Evolutionary conservation across 2,888 invertebrate genomes (phyloP), one percentile per base, ranked within the genome.

Genomic region (Desoria tigrina): DNA sequence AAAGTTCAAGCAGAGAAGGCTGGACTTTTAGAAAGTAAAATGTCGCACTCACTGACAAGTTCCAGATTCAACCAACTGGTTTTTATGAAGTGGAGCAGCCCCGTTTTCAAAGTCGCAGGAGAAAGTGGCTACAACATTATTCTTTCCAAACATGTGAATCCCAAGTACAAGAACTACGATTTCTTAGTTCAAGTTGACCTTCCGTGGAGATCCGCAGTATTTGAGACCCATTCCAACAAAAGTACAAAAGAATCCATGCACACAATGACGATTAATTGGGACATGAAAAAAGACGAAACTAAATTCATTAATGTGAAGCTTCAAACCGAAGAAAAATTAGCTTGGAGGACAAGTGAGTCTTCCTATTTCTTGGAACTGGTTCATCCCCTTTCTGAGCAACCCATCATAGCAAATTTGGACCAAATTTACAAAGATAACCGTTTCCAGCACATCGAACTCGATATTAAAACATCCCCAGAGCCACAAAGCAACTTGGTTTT

Each of bases 191-290:
- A 65, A 21, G 6, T 78, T 11, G 75, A 76, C 21, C 66, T 76
- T 6, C 78, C 78, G 0, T 75, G 70, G 63, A 74, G 79, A 51
- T 74, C 77, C 2, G 70, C 78, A 18, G 67, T 76, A 51, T 49
- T 77, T 9, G 66, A 72, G 11, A 58, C 57, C 9, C 60, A 62
- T 9, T 37, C 28, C 6, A 28, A 21, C n/a, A 23, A 11, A 11
- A 56, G 26, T 14, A 65, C 60, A 16, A 69, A 69, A 45, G 58
- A 61, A 61, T 39, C 42, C 21, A 26, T 32, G 14, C n/a, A 50
- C 11, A 59, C 39, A 28, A 58, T 67, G 6, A 70, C 71, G 9
- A 69, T 78, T n/a, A 69, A 74, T 32, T 79, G 79, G 79, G 78
- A 79, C 65, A 77, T 75, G 1, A 58, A 67, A 9, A 49, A 65